Percentiles rank a stretch among this genome's conserved stretches.
These are phyloP conservation scores for Agonopterix alstromeriana DNA, from an alignment of 2,888 invertebrate species.

Conservation along the genomic window DNA sequence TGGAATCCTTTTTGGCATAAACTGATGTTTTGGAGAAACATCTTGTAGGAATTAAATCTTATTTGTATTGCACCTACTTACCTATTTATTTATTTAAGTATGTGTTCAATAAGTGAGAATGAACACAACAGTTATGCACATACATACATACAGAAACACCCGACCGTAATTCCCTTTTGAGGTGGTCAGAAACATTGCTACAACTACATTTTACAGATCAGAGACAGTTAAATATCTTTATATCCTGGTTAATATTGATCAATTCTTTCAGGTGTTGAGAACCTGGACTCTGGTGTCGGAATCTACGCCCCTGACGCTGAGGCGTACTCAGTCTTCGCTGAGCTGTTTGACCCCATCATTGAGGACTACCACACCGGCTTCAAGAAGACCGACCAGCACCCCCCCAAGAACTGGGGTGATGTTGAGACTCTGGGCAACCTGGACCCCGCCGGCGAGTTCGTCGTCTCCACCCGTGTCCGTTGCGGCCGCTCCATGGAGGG, in stretches of 20 bases:
- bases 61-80: too few relatives aligned
- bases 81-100: too few relatives aligned
- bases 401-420: slow-evolving; percentile 96
- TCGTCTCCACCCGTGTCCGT: slow-evolving; percentile 96
- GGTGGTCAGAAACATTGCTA: too few relatives aligned
- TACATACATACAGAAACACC: too few relatives aligned
- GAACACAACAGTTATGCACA: too few relatives aligned
- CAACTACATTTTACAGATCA: too few relatives aligned
- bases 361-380: slow-evolving; percentile 98
- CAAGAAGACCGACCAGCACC: slow-evolving; percentile 96
- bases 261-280: slow-evolving; percentile 87
- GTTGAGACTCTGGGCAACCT: slow-evolving; percentile 92
- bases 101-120: too few relatives aligned
- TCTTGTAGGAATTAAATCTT: too few relatives aligned
- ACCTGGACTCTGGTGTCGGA: slow-evolving; percentile 97
- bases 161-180: too few relatives aligned
- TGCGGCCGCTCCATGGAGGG: slow-evolving; percentile 97
- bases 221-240: too few relatives aligned
- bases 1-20: too few relatives aligned
- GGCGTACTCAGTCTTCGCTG: slow-evolving; percentile 93
- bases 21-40: too few relatives aligned
- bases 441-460: slow-evolving; percentile 92
- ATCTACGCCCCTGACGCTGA: slow-evolving; percentile 99
- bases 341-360: slow-evolving; percentile 97
- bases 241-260: not conserved